A percentile compares a stretch with the other conserved stretches of the same genome.
These are phyloP conservation scores for Chunga burmeisteri DNA, from an alignment of 2,113 vertebrate species.

Conservation along the genomic window DNA sequence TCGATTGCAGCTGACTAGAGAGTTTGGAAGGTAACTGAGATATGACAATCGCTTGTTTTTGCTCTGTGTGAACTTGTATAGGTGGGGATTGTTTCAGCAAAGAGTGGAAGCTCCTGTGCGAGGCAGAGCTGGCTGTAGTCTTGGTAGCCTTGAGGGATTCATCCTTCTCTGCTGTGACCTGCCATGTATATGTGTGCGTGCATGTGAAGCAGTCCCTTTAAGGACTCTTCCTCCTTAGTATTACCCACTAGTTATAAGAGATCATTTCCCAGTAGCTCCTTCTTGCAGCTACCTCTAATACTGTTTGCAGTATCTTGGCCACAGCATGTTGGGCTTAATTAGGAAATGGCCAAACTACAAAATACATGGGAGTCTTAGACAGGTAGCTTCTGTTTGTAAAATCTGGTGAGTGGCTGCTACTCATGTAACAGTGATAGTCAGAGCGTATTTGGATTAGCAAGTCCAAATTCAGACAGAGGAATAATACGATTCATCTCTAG, in stretches of 20 bases:
- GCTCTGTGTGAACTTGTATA: not conserved
- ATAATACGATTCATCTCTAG: not conserved
- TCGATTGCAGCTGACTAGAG: not conserved
- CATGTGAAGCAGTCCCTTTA: not conserved
- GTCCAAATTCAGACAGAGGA: not conserved
- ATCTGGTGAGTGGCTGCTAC: not conserved
- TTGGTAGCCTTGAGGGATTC: not conserved
- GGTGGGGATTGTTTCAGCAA: not conserved
- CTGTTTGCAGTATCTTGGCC: not conserved
- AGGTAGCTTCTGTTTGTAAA: not conserved
- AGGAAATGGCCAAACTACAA: not conserved
- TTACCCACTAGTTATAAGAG: not conserved
- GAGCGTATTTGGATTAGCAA: not conserved
- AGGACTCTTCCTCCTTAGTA: not conserved
- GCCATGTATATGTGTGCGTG: fast-evolving
- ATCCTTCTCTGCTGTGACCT: not conserved
- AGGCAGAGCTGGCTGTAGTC: not conserved
- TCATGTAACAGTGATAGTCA: fast-evolving
- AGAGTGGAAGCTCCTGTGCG: not conserved
- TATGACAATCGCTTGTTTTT: not conserved
- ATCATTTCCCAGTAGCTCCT: not conserved
- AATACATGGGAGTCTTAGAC: not conserved
- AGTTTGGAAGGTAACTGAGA: not conserved
- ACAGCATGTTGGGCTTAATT: not conserved
- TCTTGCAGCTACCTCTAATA: not conserved